Evolutionary conservation across 1,140 invertebrate genomes (phyloP).

Genomic region (Cotesia typhae): DNA sequence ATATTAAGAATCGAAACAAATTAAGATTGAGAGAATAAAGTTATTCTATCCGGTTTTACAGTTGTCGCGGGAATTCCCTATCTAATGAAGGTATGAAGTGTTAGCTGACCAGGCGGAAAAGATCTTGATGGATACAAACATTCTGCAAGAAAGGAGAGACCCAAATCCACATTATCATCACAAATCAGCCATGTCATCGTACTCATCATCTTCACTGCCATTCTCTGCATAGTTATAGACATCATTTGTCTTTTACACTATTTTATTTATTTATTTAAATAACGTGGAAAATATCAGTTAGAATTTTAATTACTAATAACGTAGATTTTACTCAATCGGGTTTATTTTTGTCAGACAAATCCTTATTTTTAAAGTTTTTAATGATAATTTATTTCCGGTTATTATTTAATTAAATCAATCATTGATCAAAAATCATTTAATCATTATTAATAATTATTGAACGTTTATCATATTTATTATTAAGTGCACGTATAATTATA

Average conservation of each 20-base stretch:
- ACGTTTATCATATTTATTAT: not conserved
- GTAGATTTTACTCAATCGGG: no score
- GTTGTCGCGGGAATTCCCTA: slow-evolving; percentile 63
- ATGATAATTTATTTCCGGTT: no score
- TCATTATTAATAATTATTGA: slow-evolving; percentile 11
- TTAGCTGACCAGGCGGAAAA: slow-evolving; percentile 30
- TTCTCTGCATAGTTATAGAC: not conserved
- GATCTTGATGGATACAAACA: slow-evolving; percentile 27
- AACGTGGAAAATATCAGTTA: not conserved
- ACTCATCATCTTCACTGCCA: slow-evolving; percentile 22
- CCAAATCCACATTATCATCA: not conserved
- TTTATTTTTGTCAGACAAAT: no score
- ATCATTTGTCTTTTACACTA: not conserved
- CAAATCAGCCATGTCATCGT: slow-evolving; percentile 12
- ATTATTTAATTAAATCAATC: not conserved
- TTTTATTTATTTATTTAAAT: slow-evolving; percentile 6
- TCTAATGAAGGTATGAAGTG: slow-evolving; percentile 60
- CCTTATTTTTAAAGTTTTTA: no score
- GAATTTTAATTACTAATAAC: no score
- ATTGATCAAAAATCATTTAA: not conserved
- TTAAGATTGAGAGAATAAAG: slow-evolving; percentile 25
- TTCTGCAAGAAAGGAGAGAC: not conserved
- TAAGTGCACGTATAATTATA: slow-evolving; percentile 14
- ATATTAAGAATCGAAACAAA: slow-evolving; percentile 13
- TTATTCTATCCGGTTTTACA: slow-evolving; percentile 56